These are phyloP conservation scores for Timandra comae DNA, from an alignment of 2,888 invertebrate species.

Conservation along the genomic window DNA sequence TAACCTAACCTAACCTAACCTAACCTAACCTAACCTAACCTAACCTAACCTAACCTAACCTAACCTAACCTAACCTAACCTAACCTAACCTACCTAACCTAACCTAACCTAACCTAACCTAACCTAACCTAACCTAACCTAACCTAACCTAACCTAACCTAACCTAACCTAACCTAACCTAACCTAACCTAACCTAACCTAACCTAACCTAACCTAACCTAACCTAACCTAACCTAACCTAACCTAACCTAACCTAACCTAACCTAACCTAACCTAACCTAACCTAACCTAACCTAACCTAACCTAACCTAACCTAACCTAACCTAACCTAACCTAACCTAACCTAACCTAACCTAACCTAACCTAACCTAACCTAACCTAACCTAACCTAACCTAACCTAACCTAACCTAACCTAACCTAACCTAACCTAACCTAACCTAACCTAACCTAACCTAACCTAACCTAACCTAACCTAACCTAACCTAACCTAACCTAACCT, in stretches of 20 bases:
- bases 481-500: slow-evolving; percentile 3
- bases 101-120: slow-evolving; percentile 7
- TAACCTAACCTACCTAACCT: slow-evolving; percentile 7
- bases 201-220: slow-evolving; percentile 4
- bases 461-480: slow-evolving; percentile 5
- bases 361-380: slow-evolving; percentile 8
- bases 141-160: slow-evolving; percentile 9
- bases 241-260: slow-evolving; percentile 3
- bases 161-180: slow-evolving; percentile 9
- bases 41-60: slow-evolving; percentile 13
- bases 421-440: slow-evolving; percentile 9
- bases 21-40: slow-evolving; percentile 13
- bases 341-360: slow-evolving; percentile 6
- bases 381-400: slow-evolving; percentile 9
- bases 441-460: slow-evolving; percentile 9
- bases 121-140: slow-evolving; percentile 7
- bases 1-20: slow-evolving; percentile 13
- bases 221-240: slow-evolving; percentile 3
- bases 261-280: slow-evolving; percentile 3
- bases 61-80: slow-evolving; percentile 8
- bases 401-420: slow-evolving; percentile 9
- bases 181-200: slow-evolving; percentile 8
- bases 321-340: slow-evolving; percentile 1
- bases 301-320: slow-evolving; percentile 3
- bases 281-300: slow-evolving; percentile 5